Conservation (phyloP, 2,888 invertebrate genomes). For the Boloria euphrosyne region DNA sequence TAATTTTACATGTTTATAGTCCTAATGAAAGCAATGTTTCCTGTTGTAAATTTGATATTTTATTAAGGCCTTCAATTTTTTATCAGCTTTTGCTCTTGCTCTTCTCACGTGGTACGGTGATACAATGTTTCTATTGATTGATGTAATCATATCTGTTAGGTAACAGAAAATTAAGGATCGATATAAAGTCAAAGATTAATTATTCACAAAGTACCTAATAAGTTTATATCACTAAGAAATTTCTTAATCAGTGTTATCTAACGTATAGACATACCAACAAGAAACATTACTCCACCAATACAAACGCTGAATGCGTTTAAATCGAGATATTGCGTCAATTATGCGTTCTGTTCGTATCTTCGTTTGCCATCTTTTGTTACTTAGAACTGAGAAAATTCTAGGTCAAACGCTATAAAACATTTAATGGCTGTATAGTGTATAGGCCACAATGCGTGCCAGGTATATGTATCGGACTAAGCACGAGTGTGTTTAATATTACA, state of each 20-base stretch:
- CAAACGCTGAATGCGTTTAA: slow-evolving; percentile 15
- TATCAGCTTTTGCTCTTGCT: too few relatives aligned
- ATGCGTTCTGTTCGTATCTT: slow-evolving; percentile 33
- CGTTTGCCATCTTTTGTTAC: slow-evolving; percentile 34
- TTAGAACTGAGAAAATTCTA: slow-evolving; percentile 36
- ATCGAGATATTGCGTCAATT: slow-evolving; percentile 32
- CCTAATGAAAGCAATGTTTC: slow-evolving; percentile 9
- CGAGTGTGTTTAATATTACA: neutral
- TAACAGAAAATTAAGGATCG: too few relatives aligned
- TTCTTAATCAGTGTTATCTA: neutral
- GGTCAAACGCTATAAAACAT: slow-evolving; percentile 30
- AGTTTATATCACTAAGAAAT: too few relatives aligned
- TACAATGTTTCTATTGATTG: too few relatives aligned
- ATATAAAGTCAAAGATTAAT: too few relatives aligned
- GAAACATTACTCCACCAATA: neutral
- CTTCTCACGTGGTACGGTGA: too few relatives aligned
- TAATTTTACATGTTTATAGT: slow-evolving; percentile 9
- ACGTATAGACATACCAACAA: slow-evolving; percentile 1
- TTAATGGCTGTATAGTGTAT: slow-evolving; percentile 14
- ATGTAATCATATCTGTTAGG: too few relatives aligned
- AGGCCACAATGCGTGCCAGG: neutral
- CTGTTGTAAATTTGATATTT: slow-evolving; percentile 3
- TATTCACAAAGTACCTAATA: too few relatives aligned
- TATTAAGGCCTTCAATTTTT: neutral
- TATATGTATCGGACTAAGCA: neutral